A percentile compares a stretch with the other conserved stretches of the same genome.
phyloP scores from a whole-genome alignment of 2,888 invertebrate species.

The Drosophila falleni region DNA sequence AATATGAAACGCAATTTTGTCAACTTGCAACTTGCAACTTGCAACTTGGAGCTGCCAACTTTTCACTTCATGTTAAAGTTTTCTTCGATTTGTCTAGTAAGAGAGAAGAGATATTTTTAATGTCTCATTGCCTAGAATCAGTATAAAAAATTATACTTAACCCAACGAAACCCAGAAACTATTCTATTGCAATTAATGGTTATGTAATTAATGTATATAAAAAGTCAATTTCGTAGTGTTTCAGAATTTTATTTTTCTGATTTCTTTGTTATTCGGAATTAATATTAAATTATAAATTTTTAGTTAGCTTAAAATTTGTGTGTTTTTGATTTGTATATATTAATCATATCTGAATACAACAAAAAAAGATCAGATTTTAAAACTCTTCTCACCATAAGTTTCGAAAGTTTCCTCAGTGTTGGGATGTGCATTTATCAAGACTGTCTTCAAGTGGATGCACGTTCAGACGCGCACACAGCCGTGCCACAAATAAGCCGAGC shows the following conservation, averaged over 20 bases:
- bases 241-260: too few relatives aligned
- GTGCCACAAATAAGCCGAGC: conserved; percentile 73
- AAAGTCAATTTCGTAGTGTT: not conserved
- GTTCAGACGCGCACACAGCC: conserved; percentile 19
- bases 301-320: too few relatives aligned
- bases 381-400: not conserved
- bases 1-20: conserved; percentile 72
- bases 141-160: not conserved
- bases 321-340: too few relatives aligned
- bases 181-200: not conserved
- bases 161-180: not conserved
- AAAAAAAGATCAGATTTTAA: too few relatives aligned
- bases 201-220: not conserved
- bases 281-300: too few relatives aligned
- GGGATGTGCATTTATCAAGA: conserved; percentile 36
- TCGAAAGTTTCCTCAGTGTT: not conserved
- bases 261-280: too few relatives aligned
- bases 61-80: conserved; percentile 30
- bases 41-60: conserved; percentile 18
- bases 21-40: conserved; percentile 45
- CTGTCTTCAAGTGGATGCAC: conserved; percentile 36
- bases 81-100: conserved; percentile 24
- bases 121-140: conserved; percentile 20
- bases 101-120: not conserved
- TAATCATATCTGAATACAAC: not conserved